phyloP scores from a whole-genome alignment of 1,140 invertebrate genomes.

The Euwallacea similis region DNA sequence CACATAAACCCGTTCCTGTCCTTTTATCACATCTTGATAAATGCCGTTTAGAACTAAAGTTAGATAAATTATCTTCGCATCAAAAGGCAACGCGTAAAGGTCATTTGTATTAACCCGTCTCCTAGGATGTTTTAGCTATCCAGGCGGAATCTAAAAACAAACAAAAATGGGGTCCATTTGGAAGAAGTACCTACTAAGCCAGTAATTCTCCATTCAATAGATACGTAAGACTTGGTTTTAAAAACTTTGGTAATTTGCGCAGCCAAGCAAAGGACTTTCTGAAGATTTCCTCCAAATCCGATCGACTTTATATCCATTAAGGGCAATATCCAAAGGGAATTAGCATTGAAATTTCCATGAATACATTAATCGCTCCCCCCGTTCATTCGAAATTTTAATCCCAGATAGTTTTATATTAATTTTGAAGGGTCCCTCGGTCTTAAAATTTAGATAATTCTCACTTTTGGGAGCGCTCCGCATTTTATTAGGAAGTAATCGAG shows the following conservation, averaged over 20 bases:
- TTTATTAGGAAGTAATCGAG: slow-evolving; percentile 24
- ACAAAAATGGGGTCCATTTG: too few relatives aligned
- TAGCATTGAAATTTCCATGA: slow-evolving; percentile 40
- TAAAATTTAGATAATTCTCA: slow-evolving; percentile 22
- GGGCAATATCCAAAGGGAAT: slow-evolving; percentile 36
- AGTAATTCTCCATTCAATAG: slow-evolving; percentile 12
- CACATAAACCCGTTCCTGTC: slow-evolving; percentile 1
- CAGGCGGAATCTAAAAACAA: too few relatives aligned
- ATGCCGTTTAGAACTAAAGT: neutral
- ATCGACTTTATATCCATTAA: slow-evolving; percentile 40
- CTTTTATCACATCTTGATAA: slow-evolving; percentile 2
- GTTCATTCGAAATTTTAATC: slow-evolving; percentile 31
- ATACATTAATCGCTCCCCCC: slow-evolving; percentile 33
- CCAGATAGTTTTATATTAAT: slow-evolving; percentile 38
- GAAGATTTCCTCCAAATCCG: slow-evolving; percentile 31
- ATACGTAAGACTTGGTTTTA: slow-evolving; percentile 20
- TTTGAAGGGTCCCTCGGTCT: slow-evolving; percentile 24
- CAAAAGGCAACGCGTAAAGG: too few relatives aligned
- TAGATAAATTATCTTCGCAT: neutral
- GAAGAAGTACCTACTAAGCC: neutral
- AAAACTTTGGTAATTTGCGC: slow-evolving; percentile 33
- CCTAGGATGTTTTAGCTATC: too few relatives aligned
- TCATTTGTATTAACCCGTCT: too few relatives aligned
- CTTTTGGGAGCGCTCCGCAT: slow-evolving; percentile 13
- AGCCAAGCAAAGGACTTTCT: slow-evolving; percentile 32